phyloP scores from a whole-genome alignment of 2,888 invertebrate genomes.

The Microctonus brassicae region DNA sequence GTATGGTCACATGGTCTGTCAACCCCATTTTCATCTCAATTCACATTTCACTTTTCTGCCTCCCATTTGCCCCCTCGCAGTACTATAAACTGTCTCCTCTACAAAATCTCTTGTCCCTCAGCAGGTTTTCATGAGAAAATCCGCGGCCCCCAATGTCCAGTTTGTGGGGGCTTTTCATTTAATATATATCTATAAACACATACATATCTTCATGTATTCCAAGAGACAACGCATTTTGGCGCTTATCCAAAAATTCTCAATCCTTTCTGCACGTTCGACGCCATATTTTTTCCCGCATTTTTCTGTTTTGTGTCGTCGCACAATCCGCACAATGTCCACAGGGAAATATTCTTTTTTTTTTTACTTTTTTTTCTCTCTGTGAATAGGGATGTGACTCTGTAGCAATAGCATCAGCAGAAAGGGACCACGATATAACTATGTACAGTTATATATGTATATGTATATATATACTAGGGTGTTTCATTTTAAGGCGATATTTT shows the following conservation, averaged over 20 bases:
- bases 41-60: background rate
- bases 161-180: constrained; percentile 14
- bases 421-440: no score
- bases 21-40: background rate
- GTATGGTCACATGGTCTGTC: background rate
- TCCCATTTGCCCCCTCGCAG: background rate
- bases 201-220: background rate
- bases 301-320: constrained; percentile 3
- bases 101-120: constrained; percentile 1
- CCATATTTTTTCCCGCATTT: background rate
- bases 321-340: constrained; percentile 16
- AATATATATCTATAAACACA: background rate
- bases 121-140: constrained; percentile 10
- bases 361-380: background rate
- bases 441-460: no score
- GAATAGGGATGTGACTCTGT: background rate
- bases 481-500: no score
- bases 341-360: background rate
- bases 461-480: no score
- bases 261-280: background rate
- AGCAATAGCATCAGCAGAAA: background rate
- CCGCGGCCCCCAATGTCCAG: constrained; percentile 28
- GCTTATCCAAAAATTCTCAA: constrained; percentile 31
- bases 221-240: constrained; percentile 17
- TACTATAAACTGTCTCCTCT: background rate